phyloP scores from a whole-genome alignment of 2,113 vertebrate species.

The Ramphastos sulfuratus region DNA sequence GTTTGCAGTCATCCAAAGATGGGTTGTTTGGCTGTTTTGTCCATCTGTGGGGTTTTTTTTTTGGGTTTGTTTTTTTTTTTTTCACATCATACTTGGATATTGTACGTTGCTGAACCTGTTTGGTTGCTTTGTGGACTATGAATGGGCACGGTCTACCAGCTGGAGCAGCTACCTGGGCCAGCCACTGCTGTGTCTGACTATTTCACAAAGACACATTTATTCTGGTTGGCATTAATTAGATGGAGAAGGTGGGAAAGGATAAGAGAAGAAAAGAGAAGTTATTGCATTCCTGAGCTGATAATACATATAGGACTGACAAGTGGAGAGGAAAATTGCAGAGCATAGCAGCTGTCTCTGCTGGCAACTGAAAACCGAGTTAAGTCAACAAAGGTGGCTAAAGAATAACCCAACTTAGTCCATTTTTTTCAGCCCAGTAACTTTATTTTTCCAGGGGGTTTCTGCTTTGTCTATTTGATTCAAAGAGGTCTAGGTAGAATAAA shows the following conservation, averaged over 20 bases:
- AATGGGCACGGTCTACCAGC: background rate
- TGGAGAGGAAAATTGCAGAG: conserved; percentile 12
- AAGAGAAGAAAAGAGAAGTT: conserved; percentile 27
- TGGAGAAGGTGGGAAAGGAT: background rate
- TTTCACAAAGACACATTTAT: conserved; percentile 44
- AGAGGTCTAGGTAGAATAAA: background rate
- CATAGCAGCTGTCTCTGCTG: background rate
- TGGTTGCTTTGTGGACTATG: background rate
- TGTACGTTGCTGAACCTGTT: background rate
- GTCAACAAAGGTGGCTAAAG: background rate
- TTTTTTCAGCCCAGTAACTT: background rate
- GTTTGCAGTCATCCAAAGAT: background rate
- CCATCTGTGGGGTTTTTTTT: background rate
- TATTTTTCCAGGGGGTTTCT: background rate
- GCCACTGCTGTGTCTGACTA: background rate
- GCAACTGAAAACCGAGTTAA: conserved; percentile 4
- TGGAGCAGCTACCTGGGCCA: background rate
- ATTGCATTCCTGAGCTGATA: conserved; percentile 40
- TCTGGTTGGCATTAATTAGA: conserved; percentile 22
- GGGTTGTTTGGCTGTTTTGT: background rate
- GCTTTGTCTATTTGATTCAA: background rate
- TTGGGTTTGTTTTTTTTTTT: no score
- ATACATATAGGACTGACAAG: background rate
- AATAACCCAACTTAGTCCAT: background rate
- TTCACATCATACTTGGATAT: background rate